Conservation (phyloP, 1,140 invertebrate genomes). For the Rhizoglyphus robini region DNA sequence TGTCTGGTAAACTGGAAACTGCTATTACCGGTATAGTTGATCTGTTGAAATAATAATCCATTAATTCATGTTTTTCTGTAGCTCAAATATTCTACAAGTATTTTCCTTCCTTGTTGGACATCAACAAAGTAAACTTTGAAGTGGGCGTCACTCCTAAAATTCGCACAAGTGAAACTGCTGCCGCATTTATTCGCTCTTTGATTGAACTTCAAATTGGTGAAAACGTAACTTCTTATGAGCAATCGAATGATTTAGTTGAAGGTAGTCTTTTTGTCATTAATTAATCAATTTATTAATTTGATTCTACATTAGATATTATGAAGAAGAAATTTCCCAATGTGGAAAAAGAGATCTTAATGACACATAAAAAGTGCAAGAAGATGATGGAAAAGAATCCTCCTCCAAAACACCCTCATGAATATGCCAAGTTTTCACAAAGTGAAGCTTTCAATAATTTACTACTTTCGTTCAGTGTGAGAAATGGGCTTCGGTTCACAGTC, state of each 20-base stretch:
- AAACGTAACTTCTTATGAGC: neutral
- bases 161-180: conserved; percentile 24
- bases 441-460: neutral
- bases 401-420: neutral
- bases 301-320: neutral
- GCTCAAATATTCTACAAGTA: conserved; percentile 17
- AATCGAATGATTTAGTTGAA: neutral
- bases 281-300: neutral
- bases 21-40: conserved; percentile 20
- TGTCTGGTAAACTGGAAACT: conserved; percentile 20
- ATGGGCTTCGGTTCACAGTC: neutral
- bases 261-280: conserved; percentile 1
- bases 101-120: conserved; percentile 19
- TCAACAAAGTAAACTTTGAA: conserved; percentile 17
- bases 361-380: conserved; percentile 7
- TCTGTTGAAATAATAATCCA: neutral
- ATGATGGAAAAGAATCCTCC: neutral
- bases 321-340: neutral
- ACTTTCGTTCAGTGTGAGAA: neutral
- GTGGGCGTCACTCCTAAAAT: conserved; percentile 24
- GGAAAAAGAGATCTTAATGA: conserved; percentile 1
- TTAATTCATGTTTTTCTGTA: conserved; percentile 2
- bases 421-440: neutral
- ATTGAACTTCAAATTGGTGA: conserved; percentile 13
- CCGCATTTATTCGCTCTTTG: conserved; percentile 23